Conservation (phyloP, 2,888 invertebrate genomes). For the Melipona bicolor region DNA sequence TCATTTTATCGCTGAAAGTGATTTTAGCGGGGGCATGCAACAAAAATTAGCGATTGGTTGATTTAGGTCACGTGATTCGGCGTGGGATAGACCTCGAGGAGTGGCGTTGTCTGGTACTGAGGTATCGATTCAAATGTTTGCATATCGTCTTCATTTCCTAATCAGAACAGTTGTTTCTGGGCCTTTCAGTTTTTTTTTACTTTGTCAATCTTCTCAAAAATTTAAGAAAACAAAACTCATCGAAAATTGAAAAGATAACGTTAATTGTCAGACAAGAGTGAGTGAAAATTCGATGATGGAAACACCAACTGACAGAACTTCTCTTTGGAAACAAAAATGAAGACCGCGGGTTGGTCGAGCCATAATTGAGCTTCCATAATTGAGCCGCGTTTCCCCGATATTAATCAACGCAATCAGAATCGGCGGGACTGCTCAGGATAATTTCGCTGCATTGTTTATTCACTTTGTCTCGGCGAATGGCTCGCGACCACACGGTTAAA, state of each 20-base stretch:
- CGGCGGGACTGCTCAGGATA: slow-evolving; percentile 44
- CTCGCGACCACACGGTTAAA: slow-evolving; percentile 66
- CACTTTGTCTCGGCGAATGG: slow-evolving; percentile 66
- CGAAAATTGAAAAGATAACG: background rate
- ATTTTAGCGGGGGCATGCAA: too few relatives aligned
- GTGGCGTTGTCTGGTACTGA: too few relatives aligned
- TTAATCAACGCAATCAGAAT: slow-evolving; percentile 50
- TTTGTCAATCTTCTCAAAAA: background rate
- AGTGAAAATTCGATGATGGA: background rate
- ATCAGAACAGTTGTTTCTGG: too few relatives aligned
- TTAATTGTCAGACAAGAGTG: background rate
- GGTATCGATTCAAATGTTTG: too few relatives aligned
- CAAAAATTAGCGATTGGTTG: too few relatives aligned
- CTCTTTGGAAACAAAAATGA: background rate
- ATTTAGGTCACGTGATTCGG: too few relatives aligned
- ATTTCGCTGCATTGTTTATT: slow-evolving; percentile 69
- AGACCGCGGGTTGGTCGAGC: background rate
- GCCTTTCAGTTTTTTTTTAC: too few relatives aligned
- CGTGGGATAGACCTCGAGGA: too few relatives aligned
- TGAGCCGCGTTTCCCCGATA: background rate
- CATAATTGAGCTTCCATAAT: background rate
- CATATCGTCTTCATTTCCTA: too few relatives aligned
- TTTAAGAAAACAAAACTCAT: background rate
- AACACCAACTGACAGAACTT: background rate
- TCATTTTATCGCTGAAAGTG: background rate